phyloP scores from a whole-genome alignment of 2,797 vertebrate genomes.

The Gambusia yucatana region DNA sequence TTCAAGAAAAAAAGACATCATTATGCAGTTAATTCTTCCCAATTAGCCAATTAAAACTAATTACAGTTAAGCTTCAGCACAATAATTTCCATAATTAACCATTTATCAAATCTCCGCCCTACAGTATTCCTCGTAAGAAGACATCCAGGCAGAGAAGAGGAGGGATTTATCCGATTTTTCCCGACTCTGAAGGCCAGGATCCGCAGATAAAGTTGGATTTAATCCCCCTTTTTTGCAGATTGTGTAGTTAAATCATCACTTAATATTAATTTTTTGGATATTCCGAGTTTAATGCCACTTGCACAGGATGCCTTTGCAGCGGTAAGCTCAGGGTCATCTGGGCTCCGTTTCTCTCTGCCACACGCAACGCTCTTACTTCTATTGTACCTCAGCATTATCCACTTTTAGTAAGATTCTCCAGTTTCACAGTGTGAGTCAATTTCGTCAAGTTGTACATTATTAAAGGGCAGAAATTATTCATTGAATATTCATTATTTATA shows the following conservation, averaged over 20 bases:
- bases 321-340: slow-evolving; percentile 45
- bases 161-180: slow-evolving; percentile 12
- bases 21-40: slow-evolving; percentile 66
- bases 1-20: slow-evolving; percentile 58
- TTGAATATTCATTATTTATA: slow-evolving; percentile 88
- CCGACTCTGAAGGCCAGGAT: slow-evolving; percentile 16
- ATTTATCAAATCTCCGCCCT: slow-evolving; percentile 74
- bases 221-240: background rate
- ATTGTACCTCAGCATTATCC: slow-evolving; percentile 72
- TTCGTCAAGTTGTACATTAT: slow-evolving; percentile 80
- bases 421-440: slow-evolving; percentile 81
- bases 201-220: background rate
- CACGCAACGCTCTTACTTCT: slow-evolving; percentile 43
- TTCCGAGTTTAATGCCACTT: background rate
- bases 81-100: slow-evolving; percentile 77
- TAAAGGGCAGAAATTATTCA: slow-evolving; percentile 85
- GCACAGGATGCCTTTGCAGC: slow-evolving; percentile 1
- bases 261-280: background rate
- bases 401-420: slow-evolving; percentile 68
- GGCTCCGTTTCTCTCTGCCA: slow-evolving; percentile 21
- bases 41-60: slow-evolving; percentile 81
- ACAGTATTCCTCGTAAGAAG: slow-evolving; percentile 41
- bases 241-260: background rate
- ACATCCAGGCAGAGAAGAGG: slow-evolving; percentile 48
- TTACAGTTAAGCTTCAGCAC: slow-evolving; percentile 76